Base-by-base conservation (phyloP, 2,888 invertebrate genomes). In the Tryphoninae sp. region DNA sequence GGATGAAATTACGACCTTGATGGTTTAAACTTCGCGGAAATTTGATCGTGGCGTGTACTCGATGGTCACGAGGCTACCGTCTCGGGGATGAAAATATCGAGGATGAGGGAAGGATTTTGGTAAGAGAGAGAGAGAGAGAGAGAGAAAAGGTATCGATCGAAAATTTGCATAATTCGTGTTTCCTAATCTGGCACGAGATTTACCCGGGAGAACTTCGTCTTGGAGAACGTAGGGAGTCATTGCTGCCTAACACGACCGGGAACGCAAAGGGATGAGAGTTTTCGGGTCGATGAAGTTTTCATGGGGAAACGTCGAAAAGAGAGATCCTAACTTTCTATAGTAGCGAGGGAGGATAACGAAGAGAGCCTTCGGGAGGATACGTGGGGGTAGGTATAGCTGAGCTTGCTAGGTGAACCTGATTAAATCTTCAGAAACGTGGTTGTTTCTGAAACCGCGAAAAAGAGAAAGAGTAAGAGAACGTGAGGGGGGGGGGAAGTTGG, bases 341-440 rank as follows among this genome's bases (percentile, higher is more conserved):
- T 78, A 33, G 33, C 49, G 53, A 62, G 71, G 49, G 64, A 69
- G 33, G 62, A 69, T 69, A 69, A 65, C 58, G 7, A 40, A 58
- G 26, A 68, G 71, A 33, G 33, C 33, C 49, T 71, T 55, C 40
- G 55, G 16, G 19, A 33, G 33, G 33, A 33, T 33, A 33, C 33
- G 53, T 62, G 65, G 71, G 33, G 6, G 19, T 9, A 19, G 55
- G n/a, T 51, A 51, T 67, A 33, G 67, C 42, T 64, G 45, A 45
- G 59, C 55, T 67, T 33, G 71, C 65, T 42, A n/a, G 58, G 67
- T 22, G 55, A 71, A 67, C 45, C 65, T 81, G 81, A 81, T 78
- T 75, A 78, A 81, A 78, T 76, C 80, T 76, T 67, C 55, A 40
- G 68, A 67, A 62, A 58, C 53, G 74, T 67, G 81, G 65, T 67